Base-by-base conservation (phyloP, 2,888 invertebrate genomes). In the Platycheirus rosarum region DNA sequence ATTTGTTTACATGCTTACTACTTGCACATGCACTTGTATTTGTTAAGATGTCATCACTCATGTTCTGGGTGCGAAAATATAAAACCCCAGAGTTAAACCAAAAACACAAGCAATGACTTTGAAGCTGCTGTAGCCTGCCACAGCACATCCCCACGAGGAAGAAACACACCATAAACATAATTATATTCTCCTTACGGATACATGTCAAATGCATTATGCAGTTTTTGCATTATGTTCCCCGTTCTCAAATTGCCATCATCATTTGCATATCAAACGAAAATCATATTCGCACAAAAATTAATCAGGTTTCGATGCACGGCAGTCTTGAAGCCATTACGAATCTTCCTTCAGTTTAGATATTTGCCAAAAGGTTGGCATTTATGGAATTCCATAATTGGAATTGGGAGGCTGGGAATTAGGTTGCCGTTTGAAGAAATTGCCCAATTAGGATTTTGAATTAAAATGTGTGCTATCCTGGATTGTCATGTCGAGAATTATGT, bases 221-320 rank as follows among this genome's bases (percentile, higher is more conserved):
- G 71, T 77, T 82, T 76, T 77, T 82, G 71, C 77, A 82, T 77
- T 60, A 69, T 77, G 63, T 71, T 76, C 63, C 63, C 29, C 62
- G 70, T 62, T 62, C 71, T 82, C 49, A 71, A 82, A 82, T 76
- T 66, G 66, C 85, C 87, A 86, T 88, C 87, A 86, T 88, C 86
- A 89, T 89, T 89, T 89, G 88, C 89, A 89, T 89, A 87, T 89
- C 88, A 89, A 88, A 88, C 88, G 86, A 86, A 84, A 77, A 63
- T 32, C 29, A 49, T 66, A 63, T 77, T 82, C 77, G 76, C 68
- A 53, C 46, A 71, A 78, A 32, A 84, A 55, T 78, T 73, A 84
- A 79, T 80, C 80, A 49, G 71, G 70, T 44, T 78, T 62, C 48
- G 49, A 32, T 65, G 65, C 29, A 55, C 23, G 53, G 44, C 44